Percentiles rank a stretch among this genome's conserved stretches.
Conservation (phyloP, 2,113 vertebrate genomes). For the Micronisus gabar region DNA sequence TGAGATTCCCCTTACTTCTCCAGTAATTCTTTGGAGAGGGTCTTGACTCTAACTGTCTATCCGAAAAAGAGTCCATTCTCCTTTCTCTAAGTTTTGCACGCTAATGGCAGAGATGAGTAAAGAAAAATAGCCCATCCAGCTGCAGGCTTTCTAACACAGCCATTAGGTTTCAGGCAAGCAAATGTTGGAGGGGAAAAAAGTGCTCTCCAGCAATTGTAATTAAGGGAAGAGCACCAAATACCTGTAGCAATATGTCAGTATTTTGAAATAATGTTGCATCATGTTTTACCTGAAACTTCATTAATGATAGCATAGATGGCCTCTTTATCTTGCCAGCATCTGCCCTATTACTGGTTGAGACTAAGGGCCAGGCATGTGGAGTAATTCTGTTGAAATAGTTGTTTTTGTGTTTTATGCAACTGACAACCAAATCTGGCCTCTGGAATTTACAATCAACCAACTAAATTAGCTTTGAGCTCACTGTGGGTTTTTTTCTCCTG, state of each 20-base stretch:
- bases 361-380: conserved; percentile 51
- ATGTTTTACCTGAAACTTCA: conserved; percentile 68
- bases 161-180: background rate
- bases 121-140: background rate
- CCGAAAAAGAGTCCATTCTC: background rate
- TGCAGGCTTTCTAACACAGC: conserved; percentile 11
- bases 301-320: conserved; percentile 64
- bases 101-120: background rate
- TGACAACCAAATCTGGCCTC: conserved; percentile 43
- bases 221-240: conserved; percentile 60
- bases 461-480: conserved; percentile 25
- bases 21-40: background rate
- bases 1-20: background rate
- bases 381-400: conserved; percentile 66
- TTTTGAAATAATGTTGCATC: conserved; percentile 66
- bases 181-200: conserved; percentile 10
- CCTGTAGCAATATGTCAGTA: conserved; percentile 58
- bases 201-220: conserved; percentile 63
- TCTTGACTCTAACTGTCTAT: background rate
- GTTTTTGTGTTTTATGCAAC: conserved; percentile 55
- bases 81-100: background rate
- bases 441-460: conserved; percentile 27
- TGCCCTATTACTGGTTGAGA: conserved; percentile 51
- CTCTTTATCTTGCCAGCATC: conserved; percentile 65
- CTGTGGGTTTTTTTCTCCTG: conserved; percentile 9